Conservation (phyloP, 2,797 vertebrate genomes). For the Paedocypris micromegethes region DNA sequence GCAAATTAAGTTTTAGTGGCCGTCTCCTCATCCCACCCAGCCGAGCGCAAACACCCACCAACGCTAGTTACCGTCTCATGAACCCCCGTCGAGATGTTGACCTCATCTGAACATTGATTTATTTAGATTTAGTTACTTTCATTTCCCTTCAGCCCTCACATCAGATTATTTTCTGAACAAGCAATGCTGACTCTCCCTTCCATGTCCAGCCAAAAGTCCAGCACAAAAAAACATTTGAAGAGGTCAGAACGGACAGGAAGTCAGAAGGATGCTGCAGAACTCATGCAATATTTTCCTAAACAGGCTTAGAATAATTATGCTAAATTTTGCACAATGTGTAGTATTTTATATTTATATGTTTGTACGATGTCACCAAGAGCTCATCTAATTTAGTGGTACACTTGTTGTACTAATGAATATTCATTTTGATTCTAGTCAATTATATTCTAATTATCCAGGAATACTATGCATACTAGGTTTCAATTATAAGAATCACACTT, state of each 20-base stretch:
- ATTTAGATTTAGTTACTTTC: constrained; percentile 57
- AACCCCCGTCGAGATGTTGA: constrained; percentile 38
- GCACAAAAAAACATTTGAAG: constrained; percentile 14
- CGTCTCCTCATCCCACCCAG: constrained; percentile 9
- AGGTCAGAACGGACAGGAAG: constrained; percentile 2
- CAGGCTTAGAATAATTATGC: too few species aligned
- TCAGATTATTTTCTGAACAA: constrained; percentile 41
- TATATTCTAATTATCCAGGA: too few species aligned
- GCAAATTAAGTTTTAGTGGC: constrained; percentile 55
- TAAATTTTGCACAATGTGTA: too few species aligned
- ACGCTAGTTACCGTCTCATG: constrained; percentile 44
- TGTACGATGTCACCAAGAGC: too few species aligned
- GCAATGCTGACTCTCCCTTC: constrained; percentile 11
- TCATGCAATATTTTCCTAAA: background rate
- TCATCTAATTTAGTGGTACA: too few species aligned
- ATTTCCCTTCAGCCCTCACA: constrained; percentile 42
- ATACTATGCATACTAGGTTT: too few species aligned
- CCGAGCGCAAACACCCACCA: constrained; percentile 46
- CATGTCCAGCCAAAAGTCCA: constrained; percentile 14
- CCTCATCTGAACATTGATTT: constrained; percentile 50
- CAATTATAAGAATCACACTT: too few species aligned
- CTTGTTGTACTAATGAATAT: too few species aligned
- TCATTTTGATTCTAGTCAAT: too few species aligned
- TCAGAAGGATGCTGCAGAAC: constrained; percentile 1
- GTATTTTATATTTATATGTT: too few species aligned